A percentile compares a stretch with the other conserved stretches of the same genome.
These are phyloP conservation scores for Semnornis frantzii DNA, from an alignment of 2,113 vertebrate genomes.

Conservation along the genomic window DNA sequence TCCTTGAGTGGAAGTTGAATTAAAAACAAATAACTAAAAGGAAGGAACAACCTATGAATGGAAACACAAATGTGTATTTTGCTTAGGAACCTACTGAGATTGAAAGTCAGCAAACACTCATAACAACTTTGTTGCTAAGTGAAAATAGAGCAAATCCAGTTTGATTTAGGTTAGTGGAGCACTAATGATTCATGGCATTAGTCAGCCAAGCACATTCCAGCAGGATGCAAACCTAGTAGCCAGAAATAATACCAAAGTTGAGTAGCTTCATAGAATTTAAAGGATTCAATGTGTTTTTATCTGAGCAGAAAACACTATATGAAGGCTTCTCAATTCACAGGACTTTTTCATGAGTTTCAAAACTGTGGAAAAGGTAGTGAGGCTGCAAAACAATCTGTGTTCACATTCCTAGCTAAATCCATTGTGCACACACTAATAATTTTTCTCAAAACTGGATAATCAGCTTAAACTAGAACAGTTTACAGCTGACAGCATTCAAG, in stretches of 20 bases:
- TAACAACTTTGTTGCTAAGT: not conserved
- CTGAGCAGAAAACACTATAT: not conserved
- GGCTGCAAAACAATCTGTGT: not conserved
- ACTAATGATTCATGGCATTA: constrained; percentile 8
- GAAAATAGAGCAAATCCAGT: not conserved
- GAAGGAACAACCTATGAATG: not conserved
- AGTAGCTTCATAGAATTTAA: not conserved
- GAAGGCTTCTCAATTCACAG: not conserved
- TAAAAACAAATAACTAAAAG: not conserved
- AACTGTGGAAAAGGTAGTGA: not conserved
- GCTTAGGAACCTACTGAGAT: not conserved
- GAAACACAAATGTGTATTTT: not conserved
- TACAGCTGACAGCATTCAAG: not conserved
- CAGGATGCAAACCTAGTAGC: not conserved
- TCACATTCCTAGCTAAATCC: not conserved
- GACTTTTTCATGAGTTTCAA: not conserved
- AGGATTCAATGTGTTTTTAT: not conserved
- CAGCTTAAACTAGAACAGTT: not conserved
- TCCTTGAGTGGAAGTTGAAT: not conserved
- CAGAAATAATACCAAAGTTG: not conserved
- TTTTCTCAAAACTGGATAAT: not conserved
- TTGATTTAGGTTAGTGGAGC: constrained; percentile 35
- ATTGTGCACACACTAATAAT: not conserved
- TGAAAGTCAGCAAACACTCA: not conserved
- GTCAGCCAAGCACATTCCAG: not conserved